These are phyloP conservation scores for Apis laboriosa DNA, from an alignment of 1,140 invertebrate genomes.

Conservation along the genomic window DNA sequence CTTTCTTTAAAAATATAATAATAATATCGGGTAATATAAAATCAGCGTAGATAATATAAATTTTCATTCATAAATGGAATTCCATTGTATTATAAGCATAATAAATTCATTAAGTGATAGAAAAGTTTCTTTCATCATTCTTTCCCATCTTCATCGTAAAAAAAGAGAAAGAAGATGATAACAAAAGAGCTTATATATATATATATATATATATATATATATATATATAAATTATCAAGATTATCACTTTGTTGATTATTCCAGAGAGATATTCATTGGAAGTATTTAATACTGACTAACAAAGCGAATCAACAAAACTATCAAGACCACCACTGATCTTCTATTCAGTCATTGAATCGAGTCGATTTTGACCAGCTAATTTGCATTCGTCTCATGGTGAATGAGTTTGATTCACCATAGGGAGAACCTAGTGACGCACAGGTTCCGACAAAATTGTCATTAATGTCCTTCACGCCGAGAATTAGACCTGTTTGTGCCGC, in stretches of 20 bases:
- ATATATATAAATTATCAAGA: neutral
- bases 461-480: constrained; percentile 9
- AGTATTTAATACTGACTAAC: neutral
- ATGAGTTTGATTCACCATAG: constrained; percentile 3
- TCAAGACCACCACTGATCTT: neutral
- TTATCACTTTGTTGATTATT: neutral
- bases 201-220: neutral
- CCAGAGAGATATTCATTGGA: neutral
- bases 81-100: too few species aligned
- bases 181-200: neutral
- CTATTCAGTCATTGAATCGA: constrained; percentile 9
- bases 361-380: constrained; percentile 8
- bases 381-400: neutral
- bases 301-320: neutral
- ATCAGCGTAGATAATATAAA: too few species aligned
- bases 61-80: too few species aligned
- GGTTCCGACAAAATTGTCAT: constrained; percentile 40
- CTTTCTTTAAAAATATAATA: too few species aligned
- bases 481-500: constrained; percentile 26
- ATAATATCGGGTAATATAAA: too few species aligned
- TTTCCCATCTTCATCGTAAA: neutral
- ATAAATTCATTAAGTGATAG: neutral
- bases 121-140: neutral
- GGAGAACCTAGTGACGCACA: constrained; percentile 11
- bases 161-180: neutral